Evolutionary conservation across 2,113 vertebrate genomes (phyloP).

Genomic region (Amazona guildingii): DNA sequence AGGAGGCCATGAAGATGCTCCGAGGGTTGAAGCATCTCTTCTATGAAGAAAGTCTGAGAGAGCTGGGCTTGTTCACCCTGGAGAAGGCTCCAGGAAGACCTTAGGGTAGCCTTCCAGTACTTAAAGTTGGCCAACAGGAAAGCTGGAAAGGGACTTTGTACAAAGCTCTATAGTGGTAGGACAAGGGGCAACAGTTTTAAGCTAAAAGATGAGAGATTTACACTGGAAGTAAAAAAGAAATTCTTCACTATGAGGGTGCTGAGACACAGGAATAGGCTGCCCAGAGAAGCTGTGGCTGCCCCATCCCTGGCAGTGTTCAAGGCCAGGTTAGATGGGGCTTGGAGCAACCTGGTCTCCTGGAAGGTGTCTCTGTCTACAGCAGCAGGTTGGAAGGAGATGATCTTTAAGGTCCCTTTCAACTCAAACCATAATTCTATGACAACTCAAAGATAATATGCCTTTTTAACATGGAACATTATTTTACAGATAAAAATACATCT

Average conservation of each 20-base stretch:
- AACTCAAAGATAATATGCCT: neutral
- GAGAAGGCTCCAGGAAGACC: neutral
- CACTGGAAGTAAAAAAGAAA: neutral
- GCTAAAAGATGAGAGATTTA: neutral
- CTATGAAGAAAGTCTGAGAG: neutral
- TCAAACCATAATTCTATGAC: neutral
- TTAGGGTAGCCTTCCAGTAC: neutral
- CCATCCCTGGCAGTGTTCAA: neutral
- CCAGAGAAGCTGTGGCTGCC: neutral
- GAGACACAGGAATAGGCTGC: neutral
- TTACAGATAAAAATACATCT: constrained; percentile 2
- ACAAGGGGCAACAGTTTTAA: neutral
- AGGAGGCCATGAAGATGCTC: neutral
- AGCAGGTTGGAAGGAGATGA: neutral
- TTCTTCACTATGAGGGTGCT: neutral
- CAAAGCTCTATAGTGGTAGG: neutral
- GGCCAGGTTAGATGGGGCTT: neutral
- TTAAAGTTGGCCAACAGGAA: neutral
- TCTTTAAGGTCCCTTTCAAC: neutral
- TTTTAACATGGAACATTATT: neutral
- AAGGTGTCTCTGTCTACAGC: neutral
- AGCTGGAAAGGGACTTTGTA: neutral
- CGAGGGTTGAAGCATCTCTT: neutral
- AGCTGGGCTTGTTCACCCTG: neutral
- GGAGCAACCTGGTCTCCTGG: neutral